Evolutionary conservation across 2,113 vertebrate genomes (phyloP).

Genomic region (Suncus etruscus): DNA sequence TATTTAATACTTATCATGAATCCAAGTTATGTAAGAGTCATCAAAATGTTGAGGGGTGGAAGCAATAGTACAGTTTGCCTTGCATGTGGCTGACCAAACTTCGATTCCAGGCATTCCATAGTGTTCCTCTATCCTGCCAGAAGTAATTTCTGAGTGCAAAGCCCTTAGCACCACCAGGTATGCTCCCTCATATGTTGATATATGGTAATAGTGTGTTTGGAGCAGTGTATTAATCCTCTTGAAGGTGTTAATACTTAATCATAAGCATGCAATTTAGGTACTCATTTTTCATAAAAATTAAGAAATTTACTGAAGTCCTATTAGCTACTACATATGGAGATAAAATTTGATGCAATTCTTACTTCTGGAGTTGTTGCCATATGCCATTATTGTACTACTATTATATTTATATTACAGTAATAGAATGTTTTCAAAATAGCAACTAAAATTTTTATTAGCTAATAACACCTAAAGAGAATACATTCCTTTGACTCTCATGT

Average conservation of each 20-base stretch:
- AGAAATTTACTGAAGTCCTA: constrained; percentile 32
- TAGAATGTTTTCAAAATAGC: not conserved
- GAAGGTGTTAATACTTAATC: not conserved
- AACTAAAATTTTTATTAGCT: constrained; percentile 1
- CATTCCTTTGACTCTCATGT: constrained; percentile 1
- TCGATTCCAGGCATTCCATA: too few relatives aligned
- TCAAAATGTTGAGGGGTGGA: not conserved
- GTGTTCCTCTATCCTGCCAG: too few relatives aligned
- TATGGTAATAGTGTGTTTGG: not conserved
- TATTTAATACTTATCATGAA: constrained; percentile 59
- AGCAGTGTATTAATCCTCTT: constrained; percentile 53
- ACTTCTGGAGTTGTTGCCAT: not conserved
- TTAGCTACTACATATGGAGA: not conserved
- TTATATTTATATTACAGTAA: not conserved
- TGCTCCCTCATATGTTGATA: too few relatives aligned
- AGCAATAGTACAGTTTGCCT: too few relatives aligned
- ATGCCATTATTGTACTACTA: not conserved
- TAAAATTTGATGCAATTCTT: not conserved
- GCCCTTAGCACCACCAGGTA: too few relatives aligned
- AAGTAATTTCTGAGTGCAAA: too few relatives aligned
- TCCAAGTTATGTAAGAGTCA: constrained; percentile 46
- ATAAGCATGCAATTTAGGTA: not conserved
- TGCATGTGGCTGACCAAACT: too few relatives aligned
- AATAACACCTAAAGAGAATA: not conserved
- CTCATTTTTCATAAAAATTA: constrained; percentile 33